These are phyloP conservation scores for Hepsetus odoe DNA, from an alignment of 2,113 vertebrate species.

Conservation along the genomic window DNA sequence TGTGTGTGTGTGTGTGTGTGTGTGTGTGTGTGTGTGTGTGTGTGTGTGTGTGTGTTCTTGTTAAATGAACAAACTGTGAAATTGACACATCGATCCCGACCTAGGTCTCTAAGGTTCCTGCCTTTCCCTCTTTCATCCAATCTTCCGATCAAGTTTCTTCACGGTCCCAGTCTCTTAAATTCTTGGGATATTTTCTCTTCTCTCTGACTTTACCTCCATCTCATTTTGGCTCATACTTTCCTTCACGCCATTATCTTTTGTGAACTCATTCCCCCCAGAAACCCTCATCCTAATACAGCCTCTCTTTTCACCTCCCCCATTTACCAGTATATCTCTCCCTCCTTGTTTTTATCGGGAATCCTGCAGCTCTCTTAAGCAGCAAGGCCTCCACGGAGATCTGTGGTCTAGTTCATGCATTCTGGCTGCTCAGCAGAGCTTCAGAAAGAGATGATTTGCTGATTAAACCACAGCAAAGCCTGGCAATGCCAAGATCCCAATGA, in stretches of 20 bases:
- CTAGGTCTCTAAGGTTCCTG: not conserved
- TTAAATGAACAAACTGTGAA: constrained; percentile 18
- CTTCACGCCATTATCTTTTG: not conserved
- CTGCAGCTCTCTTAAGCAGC: not conserved
- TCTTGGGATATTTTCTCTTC: not conserved
- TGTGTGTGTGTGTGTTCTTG: constrained; percentile 32
- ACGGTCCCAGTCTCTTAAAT: not conserved
- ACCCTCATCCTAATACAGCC: not conserved
- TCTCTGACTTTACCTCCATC: not conserved
- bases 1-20: not conserved
- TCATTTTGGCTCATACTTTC: not conserved
- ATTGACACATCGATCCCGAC: constrained; percentile 20
- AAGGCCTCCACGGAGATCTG: not conserved
- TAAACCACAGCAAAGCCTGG: not conserved
- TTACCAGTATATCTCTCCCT: constrained; percentile 9
- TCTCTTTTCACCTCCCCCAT: not conserved
- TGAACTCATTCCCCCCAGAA: not conserved
- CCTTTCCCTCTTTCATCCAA: not conserved
- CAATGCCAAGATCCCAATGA: not conserved
- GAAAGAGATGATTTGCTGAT: constrained; percentile 39
- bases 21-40: no score
- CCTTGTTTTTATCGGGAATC: not conserved
- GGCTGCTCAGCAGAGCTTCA: constrained; percentile 15
- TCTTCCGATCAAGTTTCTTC: not conserved
- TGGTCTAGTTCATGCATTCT: constrained; percentile 47